phyloP scores from a whole-genome alignment of 2,797 vertebrate genomes.

The Gephyroberyx darwinii region DNA sequence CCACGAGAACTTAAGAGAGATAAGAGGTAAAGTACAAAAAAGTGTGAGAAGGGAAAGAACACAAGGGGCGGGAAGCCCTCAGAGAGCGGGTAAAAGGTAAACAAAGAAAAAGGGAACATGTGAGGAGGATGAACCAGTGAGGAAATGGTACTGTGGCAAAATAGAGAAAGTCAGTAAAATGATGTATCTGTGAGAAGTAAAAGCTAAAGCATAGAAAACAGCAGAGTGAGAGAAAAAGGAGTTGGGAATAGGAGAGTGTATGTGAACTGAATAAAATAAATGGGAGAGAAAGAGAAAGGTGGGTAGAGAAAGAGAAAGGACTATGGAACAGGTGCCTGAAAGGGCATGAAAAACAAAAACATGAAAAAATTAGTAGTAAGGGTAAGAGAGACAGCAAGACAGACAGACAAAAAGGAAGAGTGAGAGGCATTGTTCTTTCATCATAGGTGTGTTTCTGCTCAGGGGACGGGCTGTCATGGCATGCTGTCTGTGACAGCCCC shows the following conservation, averaged over 20 bases:
- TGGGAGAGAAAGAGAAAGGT: not conserved
- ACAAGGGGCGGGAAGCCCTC: constrained; percentile 14
- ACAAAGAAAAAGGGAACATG: not conserved
- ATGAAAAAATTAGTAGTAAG: not conserved
- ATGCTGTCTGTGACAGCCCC: constrained; percentile 8
- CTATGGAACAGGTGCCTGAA: too few species aligned
- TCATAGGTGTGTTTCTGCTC: constrained; percentile 12
- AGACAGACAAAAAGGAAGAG: constrained; percentile 1
- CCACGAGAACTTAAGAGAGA: constrained; percentile 37
- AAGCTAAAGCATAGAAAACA: not conserved
- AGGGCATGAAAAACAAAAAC: not conserved
- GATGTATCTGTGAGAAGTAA: not conserved
- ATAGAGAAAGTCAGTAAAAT: not conserved
- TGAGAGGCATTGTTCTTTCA: constrained; percentile 13
- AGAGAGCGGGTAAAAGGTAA: not conserved
- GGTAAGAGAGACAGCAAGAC: not conserved
- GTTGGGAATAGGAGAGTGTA: not conserved
- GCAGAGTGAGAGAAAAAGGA: not conserved
- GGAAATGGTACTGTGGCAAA: not conserved
- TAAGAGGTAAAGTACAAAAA: not conserved
- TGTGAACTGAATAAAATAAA: not conserved
- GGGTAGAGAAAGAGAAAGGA: too few species aligned
- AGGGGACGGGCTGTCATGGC: constrained; percentile 20
- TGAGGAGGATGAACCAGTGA: not conserved
- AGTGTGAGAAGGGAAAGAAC: not conserved